phyloP scores from a whole-genome alignment of 2,888 invertebrate species.

The Aspidiotus destructor region DNA sequence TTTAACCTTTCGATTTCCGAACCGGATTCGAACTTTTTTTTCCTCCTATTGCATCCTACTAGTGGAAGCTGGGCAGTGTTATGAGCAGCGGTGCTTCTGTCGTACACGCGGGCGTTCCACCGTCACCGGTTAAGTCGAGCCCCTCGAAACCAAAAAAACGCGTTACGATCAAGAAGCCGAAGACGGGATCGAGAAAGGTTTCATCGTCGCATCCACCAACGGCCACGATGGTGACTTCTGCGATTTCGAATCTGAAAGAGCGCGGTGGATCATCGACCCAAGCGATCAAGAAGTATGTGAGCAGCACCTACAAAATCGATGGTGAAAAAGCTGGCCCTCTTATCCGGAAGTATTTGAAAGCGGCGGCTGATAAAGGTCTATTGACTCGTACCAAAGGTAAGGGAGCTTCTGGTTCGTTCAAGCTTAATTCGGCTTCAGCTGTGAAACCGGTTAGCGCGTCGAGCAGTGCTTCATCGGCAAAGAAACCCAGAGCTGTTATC shows the following conservation, averaged over 20 bases:
- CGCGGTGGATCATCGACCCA: conserved; percentile 51
- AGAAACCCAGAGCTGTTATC: neutral
- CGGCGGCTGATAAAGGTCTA: conserved; percentile 47
- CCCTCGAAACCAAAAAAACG: conserved; percentile 38
- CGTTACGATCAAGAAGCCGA: conserved; percentile 35
- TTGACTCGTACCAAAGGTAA: conserved; percentile 50
- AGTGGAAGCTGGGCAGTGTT: too few relatives aligned
- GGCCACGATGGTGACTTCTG: conserved; percentile 48
- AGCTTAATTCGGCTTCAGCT: conserved; percentile 40
- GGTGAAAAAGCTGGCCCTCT: conserved; percentile 50
- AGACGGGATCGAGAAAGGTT: conserved; percentile 36
- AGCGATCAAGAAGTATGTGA: conserved; percentile 56
- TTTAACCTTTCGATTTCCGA: too few relatives aligned
- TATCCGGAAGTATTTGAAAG: conserved; percentile 52
- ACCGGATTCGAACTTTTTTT: too few relatives aligned
- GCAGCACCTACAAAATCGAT: conserved; percentile 51
- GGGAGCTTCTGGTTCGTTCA: conserved; percentile 48
- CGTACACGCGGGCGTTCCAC: too few relatives aligned
- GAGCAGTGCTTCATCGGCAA: neutral
- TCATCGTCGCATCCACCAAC: conserved; percentile 47
- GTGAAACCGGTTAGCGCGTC: neutral
- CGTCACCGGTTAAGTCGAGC: conserved; percentile 16
- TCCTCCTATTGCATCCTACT: too few relatives aligned
- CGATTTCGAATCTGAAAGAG: conserved; percentile 44
- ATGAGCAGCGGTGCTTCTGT: too few relatives aligned